Base-by-base conservation (phyloP, 2,113 vertebrate species). In the Psephotus haematonotus region DNA sequence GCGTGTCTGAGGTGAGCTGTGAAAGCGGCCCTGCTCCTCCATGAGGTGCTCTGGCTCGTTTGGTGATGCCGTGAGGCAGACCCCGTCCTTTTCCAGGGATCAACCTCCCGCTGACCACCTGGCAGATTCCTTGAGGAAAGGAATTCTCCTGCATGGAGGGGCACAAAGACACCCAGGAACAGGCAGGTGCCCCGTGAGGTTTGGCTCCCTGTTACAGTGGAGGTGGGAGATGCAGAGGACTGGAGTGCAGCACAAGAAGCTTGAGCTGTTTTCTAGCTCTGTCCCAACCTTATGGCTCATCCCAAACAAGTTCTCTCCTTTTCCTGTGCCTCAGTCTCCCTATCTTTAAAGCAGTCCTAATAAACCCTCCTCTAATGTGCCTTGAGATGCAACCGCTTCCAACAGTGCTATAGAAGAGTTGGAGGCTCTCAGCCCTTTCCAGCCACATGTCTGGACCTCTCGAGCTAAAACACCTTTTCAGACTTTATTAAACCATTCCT, bases 401-500 rank as follows among this genome's bases (percentile, higher is more conserved):
- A 88, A 16, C 2, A 0, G 10, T 27, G 41, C 78, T 67, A 2
- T 0, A 1, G 49, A 60, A 69, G 79, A 59, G 49, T 1, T 77
- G 72, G 53, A 89, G 67, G 29, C 53, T 65, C 74, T 47, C 67
- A 63, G 44, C 31, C 11, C 22, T 95, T 82, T 35, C 41, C 87
- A 94, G 78, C 53, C 84, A 10, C 78, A 68, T 37, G 81, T 69
- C 93, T 90, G 59, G 59, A 80, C 93, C 79, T 92, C 82, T 88
- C 0, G 0, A 80, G 63, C 50, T 90, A 35, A 74, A 94, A 86
- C 1, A 27, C 25, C 44, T 88, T 85, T 72, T 33, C 24, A 29
- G 90, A 59, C 47, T 63, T 87, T 6, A 82, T 86, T 86, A 77
- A 91, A 85, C 80, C 49, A 23, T 50, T 67, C 68, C 80, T 29